Base-by-base conservation (phyloP, 64 coral and sea anemone species). In the Pocillopora damicornis region DNA sequence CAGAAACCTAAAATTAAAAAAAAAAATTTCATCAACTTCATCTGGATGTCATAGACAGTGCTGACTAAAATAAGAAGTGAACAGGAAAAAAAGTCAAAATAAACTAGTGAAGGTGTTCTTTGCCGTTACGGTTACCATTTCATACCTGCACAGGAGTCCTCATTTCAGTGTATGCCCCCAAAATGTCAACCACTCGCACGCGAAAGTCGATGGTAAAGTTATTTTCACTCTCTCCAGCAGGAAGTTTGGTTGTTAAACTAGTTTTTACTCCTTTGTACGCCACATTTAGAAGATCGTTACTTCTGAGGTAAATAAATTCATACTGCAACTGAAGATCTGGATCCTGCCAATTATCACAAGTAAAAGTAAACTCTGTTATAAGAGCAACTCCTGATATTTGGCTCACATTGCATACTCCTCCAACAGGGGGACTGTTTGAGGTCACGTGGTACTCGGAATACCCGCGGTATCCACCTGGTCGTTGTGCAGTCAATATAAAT, bases 71-170 rank as follows among this genome's bases (percentile, higher is more conserved):
- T 51, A 7, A 51, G 42, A 7, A 7, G 2, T 4, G 7, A 4
- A 51, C 42, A 51, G 11, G 11, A 63, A 15, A 17, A 13, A 17
- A 17, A 13, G 61, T 63, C 13, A 63, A 63, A 51, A 4, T 4
- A 51, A 51, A 51, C 7, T 51, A 7, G 42, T 51, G 42, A 51
- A 51, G 42, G 42, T 51, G 7, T 51, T 51, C 7, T 1, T 51
- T 51, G 30, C 30, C 30, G 30, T 30, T 51, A 7, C 42, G 3
- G 42, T 51, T 63, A 63, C 62, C 17, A 2, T 4, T 63, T 15
- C 78, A 16, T 73, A 89, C 88, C 64, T 89, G 76, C n/a, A 89
- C 88, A 30, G 88, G 65, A 58, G 20, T 81, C 20, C 57, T 30
- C 1, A 89, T 77, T 71, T 60, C 59, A 20, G 88, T 81, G 5